Base-by-base conservation (phyloP, 2,797 vertebrate species). In the Picus viridis region DNA sequence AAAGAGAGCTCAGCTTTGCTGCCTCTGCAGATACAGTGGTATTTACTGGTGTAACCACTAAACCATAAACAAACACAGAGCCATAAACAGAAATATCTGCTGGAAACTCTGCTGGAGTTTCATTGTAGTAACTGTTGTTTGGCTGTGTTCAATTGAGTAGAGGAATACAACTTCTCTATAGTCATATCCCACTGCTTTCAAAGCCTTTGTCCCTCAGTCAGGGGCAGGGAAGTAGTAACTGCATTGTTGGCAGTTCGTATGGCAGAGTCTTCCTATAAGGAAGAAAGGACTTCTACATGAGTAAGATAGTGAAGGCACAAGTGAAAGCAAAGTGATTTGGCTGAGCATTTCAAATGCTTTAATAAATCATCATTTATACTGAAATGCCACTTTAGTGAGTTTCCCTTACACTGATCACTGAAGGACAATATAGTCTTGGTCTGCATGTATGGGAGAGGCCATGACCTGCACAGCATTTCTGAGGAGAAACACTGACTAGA, bases 351-450 rank as follows among this genome's bases (percentile, higher is more conserved):
- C 68, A 79, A 49, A 77, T 82, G 65, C 57, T 89, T 94, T 73
- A 92, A 89, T 93, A 94, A 95, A 92, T 86, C 68, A 92, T 89
- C 34, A 84, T 84, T 91, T 91, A 94, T 83, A 94, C 71, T 65
- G 93, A 91, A 91, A 88, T 65, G 86, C 88, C 86, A 86, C 61
- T 83, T 80, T 9, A 70, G 77, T 2, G 3, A 76, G 23, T 76
- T 91, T 86, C 39, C 71, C 36, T 80, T 72, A 63, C 6, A 12
- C 12, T 63, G 58, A 76, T 88, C 65, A 53, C 58, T 45, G 65
- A 89, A 89, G 15, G 62, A 59, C 86, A 65, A 49, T 47, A 78
- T 68, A 88, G 57, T 73, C 72, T 88, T 81, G 56, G 32, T 49
- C 61, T 70, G 56, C 7, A 5, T 49, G 39, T 22, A 61, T 16